Evolutionary conservation across 1,140 invertebrate species (phyloP).

Genomic region (Cherax quadricarinatus): DNA sequence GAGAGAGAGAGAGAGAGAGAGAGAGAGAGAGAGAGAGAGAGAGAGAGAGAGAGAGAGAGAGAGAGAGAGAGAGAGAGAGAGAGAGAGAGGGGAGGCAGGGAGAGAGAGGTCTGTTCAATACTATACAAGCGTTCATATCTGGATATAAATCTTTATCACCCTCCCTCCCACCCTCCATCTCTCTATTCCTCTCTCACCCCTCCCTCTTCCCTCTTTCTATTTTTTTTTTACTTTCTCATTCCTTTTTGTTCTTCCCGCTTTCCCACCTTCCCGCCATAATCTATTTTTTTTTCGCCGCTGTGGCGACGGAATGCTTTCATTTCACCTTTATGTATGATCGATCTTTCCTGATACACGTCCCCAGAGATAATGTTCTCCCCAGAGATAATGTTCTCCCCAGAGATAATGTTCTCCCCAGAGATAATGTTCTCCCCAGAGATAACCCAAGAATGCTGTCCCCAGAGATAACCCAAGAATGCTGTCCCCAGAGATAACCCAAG

Average conservation of each 20-base stretch:
- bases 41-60: not conserved
- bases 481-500: too few species aligned
- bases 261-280: not conserved
- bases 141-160: not conserved
- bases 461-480: too few species aligned
- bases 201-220: not conserved
- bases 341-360: too few species aligned
- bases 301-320: too few species aligned
- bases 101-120: not conserved
- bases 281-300: too few species aligned
- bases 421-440: too few species aligned
- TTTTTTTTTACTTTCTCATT: not conserved
- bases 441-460: too few species aligned
- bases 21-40: not conserved
- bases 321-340: too few species aligned
- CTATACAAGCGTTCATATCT: not conserved
- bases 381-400: too few species aligned
- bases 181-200: not conserved
- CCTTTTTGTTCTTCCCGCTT: not conserved
- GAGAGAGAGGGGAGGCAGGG: not conserved
- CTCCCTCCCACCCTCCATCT: not conserved
- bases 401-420: too few species aligned
- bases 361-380: too few species aligned
- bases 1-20: not conserved
- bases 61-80: constrained; percentile 18